Percentiles rank a stretch among this genome's conserved stretches.
phyloP scores from a whole-genome alignment of 2,888 invertebrate genomes.

The Drosophila imparisetae region DNA sequence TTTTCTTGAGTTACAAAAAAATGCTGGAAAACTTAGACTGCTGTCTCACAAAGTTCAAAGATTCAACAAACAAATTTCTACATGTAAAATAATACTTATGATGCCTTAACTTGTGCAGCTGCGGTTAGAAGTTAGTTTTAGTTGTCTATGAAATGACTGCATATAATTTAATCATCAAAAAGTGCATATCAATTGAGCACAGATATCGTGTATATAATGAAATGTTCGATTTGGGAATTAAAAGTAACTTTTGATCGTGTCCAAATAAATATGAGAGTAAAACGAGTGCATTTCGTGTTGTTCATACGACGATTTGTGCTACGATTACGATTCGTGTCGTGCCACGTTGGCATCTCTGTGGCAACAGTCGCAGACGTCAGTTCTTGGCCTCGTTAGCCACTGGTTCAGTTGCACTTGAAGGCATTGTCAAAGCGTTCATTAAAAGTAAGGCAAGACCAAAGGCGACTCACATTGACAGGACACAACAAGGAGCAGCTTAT shows the following conservation, averaged over 20 bases:
- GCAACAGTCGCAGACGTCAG: slow-evolving; percentile 24
- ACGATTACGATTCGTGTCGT: not conserved
- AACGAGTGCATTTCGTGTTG: not conserved
- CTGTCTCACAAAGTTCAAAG: not conserved
- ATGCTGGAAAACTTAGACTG: not conserved
- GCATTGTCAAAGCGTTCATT: slow-evolving; percentile 79
- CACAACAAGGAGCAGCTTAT: slow-evolving; percentile 38
- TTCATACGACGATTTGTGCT: not conserved
- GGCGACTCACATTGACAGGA: slow-evolving; percentile 40
- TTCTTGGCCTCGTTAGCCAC: slow-evolving; percentile 55
- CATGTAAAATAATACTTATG: not conserved
- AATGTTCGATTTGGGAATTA: not conserved
- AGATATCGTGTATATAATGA: not conserved
- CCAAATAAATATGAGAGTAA: not conserved
- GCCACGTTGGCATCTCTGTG: slow-evolving; percentile 9
- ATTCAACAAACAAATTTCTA: not conserved
- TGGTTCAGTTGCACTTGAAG: slow-evolving; percentile 67
- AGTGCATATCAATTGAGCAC: not conserved
- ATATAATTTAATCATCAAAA: not conserved
- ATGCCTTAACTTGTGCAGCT: not conserved
- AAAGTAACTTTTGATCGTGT: not conserved
- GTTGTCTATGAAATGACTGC: not conserved
- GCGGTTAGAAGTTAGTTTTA: not conserved
- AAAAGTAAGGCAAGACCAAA: slow-evolving; percentile 55
- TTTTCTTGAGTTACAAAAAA: slow-evolving; percentile 4